Evolutionary conservation across 2,888 invertebrate genomes (phyloP).

Genomic region (Harpalus rubripes): DNA sequence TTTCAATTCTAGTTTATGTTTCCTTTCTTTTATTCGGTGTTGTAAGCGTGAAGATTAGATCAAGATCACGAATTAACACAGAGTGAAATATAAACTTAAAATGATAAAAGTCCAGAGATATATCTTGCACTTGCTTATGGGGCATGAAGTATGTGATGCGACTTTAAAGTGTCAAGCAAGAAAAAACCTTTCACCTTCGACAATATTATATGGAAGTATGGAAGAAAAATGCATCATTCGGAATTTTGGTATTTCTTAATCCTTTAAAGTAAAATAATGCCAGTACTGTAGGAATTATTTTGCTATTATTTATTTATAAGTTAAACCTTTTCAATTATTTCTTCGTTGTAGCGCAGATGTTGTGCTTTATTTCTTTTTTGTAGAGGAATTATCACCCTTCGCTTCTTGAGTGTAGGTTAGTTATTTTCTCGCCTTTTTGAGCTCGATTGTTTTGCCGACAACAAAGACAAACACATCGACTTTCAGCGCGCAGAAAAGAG

Average conservation of each 20-base stretch:
- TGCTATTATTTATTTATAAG: not conserved
- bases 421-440: constrained; percentile 76
- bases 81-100: constrained; percentile 4
- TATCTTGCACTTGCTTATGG: constrained; percentile 6
- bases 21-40: constrained; percentile 8
- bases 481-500: not conserved
- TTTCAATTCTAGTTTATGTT: constrained; percentile 3
- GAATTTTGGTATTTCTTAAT: too few species aligned
- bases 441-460: constrained; percentile 18
- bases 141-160: not conserved
- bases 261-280: too few species aligned
- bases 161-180: not conserved
- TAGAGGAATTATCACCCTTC: constrained; percentile 76
- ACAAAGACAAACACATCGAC: constrained; percentile 4
- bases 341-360: not conserved
- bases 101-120: not conserved
- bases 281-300: not conserved
- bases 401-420: constrained; percentile 74
- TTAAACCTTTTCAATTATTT: not conserved
- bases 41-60: constrained; percentile 13
- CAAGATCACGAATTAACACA: constrained; percentile 5
- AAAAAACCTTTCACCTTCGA: not conserved
- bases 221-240: too few species aligned
- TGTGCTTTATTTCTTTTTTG: constrained; percentile 37
- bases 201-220: too few species aligned